Evolutionary conservation across 2,888 invertebrate species (phyloP), one percentile per base, ranked within the genome.

Genomic region (Dasysyrphus albostriatus): DNA sequence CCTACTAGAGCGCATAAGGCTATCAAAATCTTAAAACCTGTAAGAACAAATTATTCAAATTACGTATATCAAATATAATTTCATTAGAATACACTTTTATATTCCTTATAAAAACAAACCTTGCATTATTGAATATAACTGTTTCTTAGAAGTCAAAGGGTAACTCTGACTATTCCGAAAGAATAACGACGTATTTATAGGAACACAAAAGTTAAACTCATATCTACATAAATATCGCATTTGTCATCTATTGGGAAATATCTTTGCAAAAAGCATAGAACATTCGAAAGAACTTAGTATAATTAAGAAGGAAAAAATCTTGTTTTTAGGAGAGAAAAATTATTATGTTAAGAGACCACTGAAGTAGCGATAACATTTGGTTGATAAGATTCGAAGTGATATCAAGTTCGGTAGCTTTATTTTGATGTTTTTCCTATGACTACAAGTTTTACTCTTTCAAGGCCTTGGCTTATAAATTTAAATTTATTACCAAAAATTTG

Each of bases 311-410:
- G 2, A 34, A 29, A 19, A 29, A 14, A 5, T 63, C 0, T 44
- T 24, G 32, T 14, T 14, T 58, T 19, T n/a, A 10, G 7, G 32
- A 8, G 19, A 4, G n/a, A 32, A 12, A 14, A 44, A n/a, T 7
- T 19, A 2, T 67, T 19, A 2, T 67, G 42, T 65, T 34, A n/a
- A n/a, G 6, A 51, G 47, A 19, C 39, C 59, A 54, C 56, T 79
- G 14, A 61, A 6, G 32, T 89, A 84, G 63, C 63, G 59, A 5
- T 80, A 37, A 12, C 90, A 74, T 91, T 90, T 0, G 6, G 54
- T 24, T 89, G 32, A 16, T 89, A 88, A 16, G 90, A 88, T 76
- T 91, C 90, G 9, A 80, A 79, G 8, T 90, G 90, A 8, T 88
- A 88, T 47, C 8, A 54, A 10, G 9, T 29, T 44, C 63, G 19